Base-by-base conservation (phyloP, 2,888 invertebrate species). In the Eristalis tenax region DNA sequence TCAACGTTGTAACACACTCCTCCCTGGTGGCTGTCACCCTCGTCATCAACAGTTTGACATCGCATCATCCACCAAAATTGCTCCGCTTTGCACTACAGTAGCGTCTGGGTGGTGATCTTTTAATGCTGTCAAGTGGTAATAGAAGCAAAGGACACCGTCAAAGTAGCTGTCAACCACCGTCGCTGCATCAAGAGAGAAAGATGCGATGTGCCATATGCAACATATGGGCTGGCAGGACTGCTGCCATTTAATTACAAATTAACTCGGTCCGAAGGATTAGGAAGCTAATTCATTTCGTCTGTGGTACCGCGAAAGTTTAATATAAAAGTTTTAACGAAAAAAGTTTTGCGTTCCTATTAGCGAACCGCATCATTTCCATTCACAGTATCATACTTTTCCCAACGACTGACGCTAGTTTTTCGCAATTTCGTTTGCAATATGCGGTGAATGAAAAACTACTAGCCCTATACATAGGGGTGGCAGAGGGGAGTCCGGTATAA, bases 161-260 rank as follows among this genome's bases (percentile, higher is more conserved):
- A 75, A 86, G 59, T 78, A 82, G 82, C 86, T 86, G 86, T 86
- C 86, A 82, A 82, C 86, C 61, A 61, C 65, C 66, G 61, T 57
- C 59, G 56, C 50, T 77, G 83, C 26, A 64, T 61, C 77, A 18
- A 13, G 50, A 43, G 40, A 64, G 35, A 35, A 59, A 59, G 69
- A 65, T 71, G 68, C 59, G 43, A 59, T 74, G 71, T 75, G 23
- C 81, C 61, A 77, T 70, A 73, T 79, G 88, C 84, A 88, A 83
- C 89, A 89, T 88, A 88, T 89, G 88, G 89, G 73, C 15, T 32
- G 66, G 75, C 75, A 69, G 73, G 28, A 61, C 83, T 73, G 87
- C 76, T 79, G 73, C 79, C 80, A 89, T 89, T 89, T 89, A 89
- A 89, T 89, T 89, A 88, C 83, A 88, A 88, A 89, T 88, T 89